These are phyloP conservation scores for Sylvia borin DNA, from an alignment of 2,797 vertebrate genomes.

Conservation along the genomic window DNA sequence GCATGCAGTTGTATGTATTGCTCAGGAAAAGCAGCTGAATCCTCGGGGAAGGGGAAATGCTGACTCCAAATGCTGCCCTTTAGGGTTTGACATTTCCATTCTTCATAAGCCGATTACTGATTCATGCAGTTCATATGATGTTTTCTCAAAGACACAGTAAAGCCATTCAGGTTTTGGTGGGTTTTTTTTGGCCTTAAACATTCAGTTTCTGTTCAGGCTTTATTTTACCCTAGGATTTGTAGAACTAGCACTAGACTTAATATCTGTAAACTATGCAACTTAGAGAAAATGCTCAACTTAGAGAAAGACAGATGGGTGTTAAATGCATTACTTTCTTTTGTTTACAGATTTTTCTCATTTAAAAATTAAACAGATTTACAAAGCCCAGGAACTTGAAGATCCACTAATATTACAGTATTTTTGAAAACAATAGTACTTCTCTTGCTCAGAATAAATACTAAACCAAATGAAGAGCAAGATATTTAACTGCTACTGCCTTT, in stretches of 20 bases:
- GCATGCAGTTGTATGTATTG: not conserved
- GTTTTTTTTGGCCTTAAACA: not conserved
- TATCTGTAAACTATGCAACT: not conserved
- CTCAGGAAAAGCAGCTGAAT: not conserved
- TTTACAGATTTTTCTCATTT: conserved; percentile 15
- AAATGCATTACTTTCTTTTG: not conserved
- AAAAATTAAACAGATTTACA: not conserved
- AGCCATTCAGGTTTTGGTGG: not conserved
- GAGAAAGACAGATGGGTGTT: not conserved
- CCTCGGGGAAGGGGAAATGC: not conserved
- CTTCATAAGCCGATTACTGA: conserved; percentile 26
- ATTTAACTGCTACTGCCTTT: not conserved
- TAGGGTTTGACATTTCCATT: conserved; percentile 32
- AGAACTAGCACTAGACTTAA: not conserved
- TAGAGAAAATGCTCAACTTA: not conserved
- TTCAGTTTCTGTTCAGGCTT: not conserved
- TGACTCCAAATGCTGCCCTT: not conserved
- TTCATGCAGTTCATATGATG: not conserved
- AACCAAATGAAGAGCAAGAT: not conserved
- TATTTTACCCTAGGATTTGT: not conserved
- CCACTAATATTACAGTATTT: not conserved
- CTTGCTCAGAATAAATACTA: not conserved
- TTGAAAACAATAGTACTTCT: not conserved
- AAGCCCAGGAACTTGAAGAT: not conserved
- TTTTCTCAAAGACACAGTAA: conserved; percentile 37